Evolutionary conservation across 2,113 vertebrate species (phyloP), one percentile per base, ranked within the genome.

Genomic region (Poeciliopsis occidentalis): DNA sequence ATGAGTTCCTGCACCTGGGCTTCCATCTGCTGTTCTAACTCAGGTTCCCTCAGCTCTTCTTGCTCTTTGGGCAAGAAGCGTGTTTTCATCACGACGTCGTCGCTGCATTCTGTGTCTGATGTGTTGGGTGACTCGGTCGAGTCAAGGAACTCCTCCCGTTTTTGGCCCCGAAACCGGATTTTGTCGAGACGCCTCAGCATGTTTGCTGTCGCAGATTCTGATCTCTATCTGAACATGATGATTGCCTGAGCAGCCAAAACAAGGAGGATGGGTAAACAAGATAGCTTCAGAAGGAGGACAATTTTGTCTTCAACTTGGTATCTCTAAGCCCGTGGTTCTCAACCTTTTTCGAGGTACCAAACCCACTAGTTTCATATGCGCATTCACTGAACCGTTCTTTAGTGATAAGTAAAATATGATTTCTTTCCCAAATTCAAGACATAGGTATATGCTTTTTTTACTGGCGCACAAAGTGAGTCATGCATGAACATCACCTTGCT

Each of bases 91-190:
- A 93, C 88, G 4, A 92, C 75, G 34, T 99, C 98, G 71, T 99
- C 98, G 1, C 92, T 93, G 81, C 96, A 95, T 89, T 99, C 98
- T 6, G 95, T 97, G 92, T 99, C 98, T 0, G 98, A 99, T 63
- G 96, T 96, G 84, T 96, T 97, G 80, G 97, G 97, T 65, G 97
- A 99, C 88, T 99, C 97, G 0, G 93, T 95, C 64, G 95, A 94
- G 85, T 98, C 97, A 84, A 96, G 94, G 93, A 97, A 96, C 85
- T 98, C 98, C 47, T 99, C 97, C 90, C 97, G 94, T 90, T 95
- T 96, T 91, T 95, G 96, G 91, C 97, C 96, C 95, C 98, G 95
- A 94, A 99, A 97, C 83, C 98, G 95, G 93, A 99, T 99, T 91
- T 91, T 96, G 93, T 99, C 97, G 93, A 99, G 91, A 81, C 95